Conservation (phyloP, 2,113 vertebrate species). For the Equus przewalskii region DNA sequence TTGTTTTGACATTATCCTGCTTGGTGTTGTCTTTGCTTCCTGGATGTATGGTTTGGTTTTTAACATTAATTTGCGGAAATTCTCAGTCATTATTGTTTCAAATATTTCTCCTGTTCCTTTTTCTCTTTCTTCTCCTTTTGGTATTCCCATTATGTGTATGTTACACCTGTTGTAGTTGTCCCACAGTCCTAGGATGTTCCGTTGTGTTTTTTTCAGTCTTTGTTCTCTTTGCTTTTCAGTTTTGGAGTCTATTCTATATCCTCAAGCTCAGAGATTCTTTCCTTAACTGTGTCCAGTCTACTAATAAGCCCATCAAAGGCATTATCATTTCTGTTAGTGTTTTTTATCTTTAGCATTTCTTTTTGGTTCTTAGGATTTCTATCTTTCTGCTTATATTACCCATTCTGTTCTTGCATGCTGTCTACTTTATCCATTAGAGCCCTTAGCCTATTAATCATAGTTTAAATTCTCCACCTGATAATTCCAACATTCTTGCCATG, state of each 20-base stretch:
- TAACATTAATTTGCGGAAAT: neutral
- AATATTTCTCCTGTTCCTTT: neutral
- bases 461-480: neutral
- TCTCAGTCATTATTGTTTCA: neutral
- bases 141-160: neutral
- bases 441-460: neutral
- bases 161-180: neutral
- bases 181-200: neutral
- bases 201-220: neutral
- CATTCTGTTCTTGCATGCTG: neutral
- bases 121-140: neutral
- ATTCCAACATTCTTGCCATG: neutral
- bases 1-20: neutral
- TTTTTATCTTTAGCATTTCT: slow-evolving; percentile 7
- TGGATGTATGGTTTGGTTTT: neutral
- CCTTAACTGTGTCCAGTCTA: neutral
- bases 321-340: neutral
- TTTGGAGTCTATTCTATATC: neutral
- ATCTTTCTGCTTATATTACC: neutral
- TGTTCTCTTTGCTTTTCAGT: neutral
- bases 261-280: neutral
- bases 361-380: neutral
- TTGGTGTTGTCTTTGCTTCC: neutral
- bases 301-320: neutral
- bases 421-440: neutral